Percentiles rank a stretch among this genome's conserved stretches.
These are phyloP conservation scores for Frankliniella intonsa DNA, from an alignment of 2,888 invertebrate genomes.

Conservation along the genomic window DNA sequence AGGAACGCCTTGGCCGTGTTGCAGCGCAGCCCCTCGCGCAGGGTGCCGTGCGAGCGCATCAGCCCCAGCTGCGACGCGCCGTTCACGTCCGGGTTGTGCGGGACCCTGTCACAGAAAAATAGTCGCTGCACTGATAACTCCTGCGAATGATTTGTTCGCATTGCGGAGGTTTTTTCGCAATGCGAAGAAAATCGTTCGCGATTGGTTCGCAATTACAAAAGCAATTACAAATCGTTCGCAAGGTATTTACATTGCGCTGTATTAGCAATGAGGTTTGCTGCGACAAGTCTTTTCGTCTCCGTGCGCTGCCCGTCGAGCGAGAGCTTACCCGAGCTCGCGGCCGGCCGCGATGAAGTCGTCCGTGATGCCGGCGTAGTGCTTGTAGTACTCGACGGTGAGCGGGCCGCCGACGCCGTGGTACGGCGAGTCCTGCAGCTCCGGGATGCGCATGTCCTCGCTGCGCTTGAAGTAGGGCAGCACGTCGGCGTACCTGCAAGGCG, in stretches of 20 bases:
- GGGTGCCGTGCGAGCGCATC: constrained; percentile 35
- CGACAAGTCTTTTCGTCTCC: no score
- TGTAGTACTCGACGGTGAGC: constrained; percentile 35
- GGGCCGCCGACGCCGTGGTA: constrained; percentile 36
- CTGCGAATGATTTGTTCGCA: no score
- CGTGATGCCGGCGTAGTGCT: constrained; percentile 31
- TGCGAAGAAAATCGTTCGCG: no score
- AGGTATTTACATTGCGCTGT: no score
- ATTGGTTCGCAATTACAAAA: no score
- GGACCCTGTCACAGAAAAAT: not conserved
- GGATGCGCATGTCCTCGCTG: constrained; percentile 39
- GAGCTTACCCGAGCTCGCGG: constrained; percentile 40
- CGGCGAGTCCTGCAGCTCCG: constrained; percentile 27
- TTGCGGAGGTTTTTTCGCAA: no score
- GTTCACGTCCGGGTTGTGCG: constrained; percentile 32
- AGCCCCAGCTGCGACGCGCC: constrained; percentile 36
- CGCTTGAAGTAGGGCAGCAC: constrained; percentile 48
- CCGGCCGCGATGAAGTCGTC: constrained; percentile 39
- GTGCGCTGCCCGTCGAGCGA: no score
- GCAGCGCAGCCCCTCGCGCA: constrained; percentile 39
- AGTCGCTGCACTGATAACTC: no score
- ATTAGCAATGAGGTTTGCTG: no score
- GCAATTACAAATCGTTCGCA: no score
- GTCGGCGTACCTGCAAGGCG: constrained; percentile 44
- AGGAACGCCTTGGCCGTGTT: constrained; percentile 40